Evolutionary conservation across 1,140 invertebrate genomes (phyloP).

Genomic region (Propsilocerus akamusi): DNA sequence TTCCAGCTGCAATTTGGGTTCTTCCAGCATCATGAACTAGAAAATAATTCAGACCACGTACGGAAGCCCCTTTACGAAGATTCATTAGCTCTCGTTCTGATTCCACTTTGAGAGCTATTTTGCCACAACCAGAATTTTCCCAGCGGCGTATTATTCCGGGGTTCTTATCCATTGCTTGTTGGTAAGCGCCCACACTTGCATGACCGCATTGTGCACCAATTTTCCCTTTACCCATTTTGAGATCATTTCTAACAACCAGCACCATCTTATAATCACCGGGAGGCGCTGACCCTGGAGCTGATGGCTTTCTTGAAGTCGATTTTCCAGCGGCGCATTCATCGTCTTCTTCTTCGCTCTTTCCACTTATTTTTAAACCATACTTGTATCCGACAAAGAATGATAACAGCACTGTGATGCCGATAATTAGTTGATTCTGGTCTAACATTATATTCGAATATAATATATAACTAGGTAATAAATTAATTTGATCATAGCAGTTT

Average conservation of each 20-base stretch:
- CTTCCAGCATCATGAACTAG: conserved; percentile 73
- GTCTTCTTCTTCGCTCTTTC: conserved; percentile 7
- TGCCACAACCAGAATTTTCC: conserved; percentile 61
- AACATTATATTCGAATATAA: conserved; percentile 13
- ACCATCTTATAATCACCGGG: conserved; percentile 56
- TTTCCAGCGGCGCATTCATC: not conserved
- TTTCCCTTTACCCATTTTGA: conserved; percentile 92
- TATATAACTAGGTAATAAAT: too few species aligned
- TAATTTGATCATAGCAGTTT: too few species aligned
- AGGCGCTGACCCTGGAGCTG: not conserved
- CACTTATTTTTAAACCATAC: conserved; percentile 18
- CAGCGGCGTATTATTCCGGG: conserved; percentile 48
- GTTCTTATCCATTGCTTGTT: conserved; percentile 38
- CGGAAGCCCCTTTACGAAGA: conserved; percentile 44
- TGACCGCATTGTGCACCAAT: conserved; percentile 83
- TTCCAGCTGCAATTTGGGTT: conserved; percentile 73
- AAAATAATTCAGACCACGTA: conserved; percentile 45
- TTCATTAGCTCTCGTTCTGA: conserved; percentile 42
- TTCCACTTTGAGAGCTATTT: conserved; percentile 62
- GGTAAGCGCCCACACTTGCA: conserved; percentile 65
- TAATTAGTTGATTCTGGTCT: conserved; percentile 20
- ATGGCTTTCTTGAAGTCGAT: not conserved
- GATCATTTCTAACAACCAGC: conserved; percentile 69
- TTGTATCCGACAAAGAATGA: conserved; percentile 24
- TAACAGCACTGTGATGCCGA: conserved; percentile 21